These are phyloP conservation scores for Petrosia ficiformis DNA, from an alignment of 37 sponge, comb jelly and placozoan genomes.

Conservation along the genomic window DNA sequence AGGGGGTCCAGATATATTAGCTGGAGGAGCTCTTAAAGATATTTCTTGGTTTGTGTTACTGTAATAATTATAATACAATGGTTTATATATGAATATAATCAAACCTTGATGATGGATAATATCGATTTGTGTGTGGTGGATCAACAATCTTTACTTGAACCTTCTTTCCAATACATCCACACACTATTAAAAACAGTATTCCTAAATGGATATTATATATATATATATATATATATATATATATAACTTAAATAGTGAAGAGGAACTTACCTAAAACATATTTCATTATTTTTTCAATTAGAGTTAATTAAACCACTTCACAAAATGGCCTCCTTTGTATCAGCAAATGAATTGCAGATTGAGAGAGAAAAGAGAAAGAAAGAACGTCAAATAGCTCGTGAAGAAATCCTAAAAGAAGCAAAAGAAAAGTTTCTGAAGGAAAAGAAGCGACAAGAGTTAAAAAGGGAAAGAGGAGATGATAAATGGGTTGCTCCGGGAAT, in stretches of 20 bases:
- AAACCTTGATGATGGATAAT: conserved; percentile 2
- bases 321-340: conserved; percentile 31
- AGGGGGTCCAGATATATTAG: conserved; percentile 36
- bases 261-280: too few species aligned
- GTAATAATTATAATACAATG: neutral
- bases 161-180: neutral
- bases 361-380: conserved; percentile 27
- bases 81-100: neutral
- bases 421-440: conserved; percentile 32
- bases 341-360: conserved; percentile 32
- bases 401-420: conserved; percentile 39
- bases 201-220: too few species aligned
- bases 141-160: conserved; percentile 60
- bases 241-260: too few species aligned
- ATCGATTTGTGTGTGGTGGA: conserved; percentile 21
- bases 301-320: too few species aligned
- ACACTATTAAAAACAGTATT: neutral
- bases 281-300: too few species aligned
- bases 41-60: neutral
- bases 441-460: conserved; percentile 23
- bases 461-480: conserved; percentile 43
- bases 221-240: too few species aligned
- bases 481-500: conserved; percentile 42
- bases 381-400: conserved; percentile 1
- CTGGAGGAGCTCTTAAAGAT: conserved; percentile 20